Evolutionary conservation across 1,140 invertebrate genomes (phyloP).

Genomic region (Coptotermes formosanus): DNA sequence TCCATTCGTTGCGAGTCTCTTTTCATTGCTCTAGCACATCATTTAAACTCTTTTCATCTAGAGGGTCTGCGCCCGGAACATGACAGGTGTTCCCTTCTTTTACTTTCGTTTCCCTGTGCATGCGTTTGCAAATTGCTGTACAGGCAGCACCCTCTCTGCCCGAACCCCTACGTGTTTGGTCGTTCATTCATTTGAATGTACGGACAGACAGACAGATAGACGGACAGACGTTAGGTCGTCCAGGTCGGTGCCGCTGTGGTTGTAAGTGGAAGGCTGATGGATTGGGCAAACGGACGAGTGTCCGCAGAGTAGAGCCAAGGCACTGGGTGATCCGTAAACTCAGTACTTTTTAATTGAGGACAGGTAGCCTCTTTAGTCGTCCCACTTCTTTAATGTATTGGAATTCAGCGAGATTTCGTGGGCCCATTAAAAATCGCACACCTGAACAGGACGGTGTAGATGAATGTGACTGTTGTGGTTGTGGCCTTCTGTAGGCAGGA

Average conservation of each 20-base stretch:
- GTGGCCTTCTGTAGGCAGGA: no score
- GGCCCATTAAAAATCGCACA: no score
- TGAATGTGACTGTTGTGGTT: no score
- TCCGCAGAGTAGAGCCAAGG: background rate
- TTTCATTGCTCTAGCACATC: background rate
- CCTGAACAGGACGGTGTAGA: no score
- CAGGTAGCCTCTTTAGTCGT: no score
- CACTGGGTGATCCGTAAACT: background rate
- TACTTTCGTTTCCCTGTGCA: conserved; percentile 5
- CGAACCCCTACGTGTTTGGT: background rate
- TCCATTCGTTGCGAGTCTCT: background rate
- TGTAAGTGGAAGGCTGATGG: conserved; percentile 14
- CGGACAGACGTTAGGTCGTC: conserved; percentile 1
- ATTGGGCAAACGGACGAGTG: conserved; percentile 18
- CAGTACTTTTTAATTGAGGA: background rate
- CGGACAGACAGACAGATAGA: background rate
- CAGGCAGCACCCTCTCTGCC: background rate
- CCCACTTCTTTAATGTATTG: no score
- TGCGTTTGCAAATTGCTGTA: conserved; percentile 15
- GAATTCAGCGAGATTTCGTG: no score
- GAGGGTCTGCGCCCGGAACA: background rate
- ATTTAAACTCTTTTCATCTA: conserved; percentile 15
- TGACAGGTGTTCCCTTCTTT: conserved; percentile 1
- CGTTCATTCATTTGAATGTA: background rate
- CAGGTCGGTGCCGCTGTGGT: conserved; percentile 1